Base-by-base conservation (phyloP, 2,113 vertebrate genomes). In the Microtus richardsoni region DNA sequence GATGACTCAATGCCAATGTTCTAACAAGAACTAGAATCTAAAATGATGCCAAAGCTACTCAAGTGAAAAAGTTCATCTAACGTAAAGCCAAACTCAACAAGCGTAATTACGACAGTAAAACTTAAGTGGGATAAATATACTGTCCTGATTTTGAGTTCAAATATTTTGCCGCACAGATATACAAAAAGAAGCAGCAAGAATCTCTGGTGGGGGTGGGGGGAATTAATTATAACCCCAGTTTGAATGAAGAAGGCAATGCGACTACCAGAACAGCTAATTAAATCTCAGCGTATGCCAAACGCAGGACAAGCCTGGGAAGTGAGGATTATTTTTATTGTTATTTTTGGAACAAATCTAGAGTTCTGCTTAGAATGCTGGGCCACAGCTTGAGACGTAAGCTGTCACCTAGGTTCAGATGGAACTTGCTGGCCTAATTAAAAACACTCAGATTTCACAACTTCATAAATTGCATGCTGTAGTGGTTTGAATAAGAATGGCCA, bases 301-400 rank as follows among this genome's bases (percentile, higher is more conserved):
- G 92, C 93, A 62, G n/a, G 54, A 30, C 24, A 41, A 9, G 26
- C 19, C 79, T 91, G 33, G 28, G 7, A 92, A 88, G 36, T 73
- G 26, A 47, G n/a, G 17, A 93, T 60, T 71, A 79, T 77, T 77
- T 92, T 89, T 85, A 91, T 49, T 73, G 58, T 75, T 66, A 74
- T 71, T 92, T 92, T 58, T 44, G 73, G 71, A 85, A 88, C 44
- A 85, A 90, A 95, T 68, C 68, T 95, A 80, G 90, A 93, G n/a
- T 70, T 96, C 79, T 85, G 33, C 73, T 97, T 60, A 91, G 73
- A 95, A 96, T 33, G 74, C 66, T 87, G 91, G 84, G 41, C 7
- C 26, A 88, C n/a, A 64, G 52, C 26, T 83, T 88, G 14, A 90
- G 22, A 84, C 16, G 79, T 64, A 94, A 68, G 54, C 6, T n/a